Evolutionary conservation across 2,888 invertebrate species (phyloP), one percentile per base, ranked within the genome.

Genomic region (Lymantria monacha): DNA sequence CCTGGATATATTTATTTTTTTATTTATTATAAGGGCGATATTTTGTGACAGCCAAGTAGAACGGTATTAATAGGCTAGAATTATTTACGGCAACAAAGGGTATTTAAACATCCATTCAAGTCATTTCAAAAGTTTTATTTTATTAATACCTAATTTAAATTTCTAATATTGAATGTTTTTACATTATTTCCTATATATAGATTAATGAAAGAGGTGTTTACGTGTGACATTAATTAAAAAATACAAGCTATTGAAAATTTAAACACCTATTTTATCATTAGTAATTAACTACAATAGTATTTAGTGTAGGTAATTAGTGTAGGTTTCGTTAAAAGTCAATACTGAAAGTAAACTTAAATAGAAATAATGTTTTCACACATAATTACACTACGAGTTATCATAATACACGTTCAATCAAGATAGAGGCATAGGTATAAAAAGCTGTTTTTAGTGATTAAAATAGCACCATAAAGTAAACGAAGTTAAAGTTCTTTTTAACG

Each of bases 331-430:
- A 22, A 2, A 22, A 22, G 22, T 22, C 22, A 22, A 22, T 3
- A 22, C 5, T 22, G 2, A 22, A 22, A 22, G 5, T 22, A 22
- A 22, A 22, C 22, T 22, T 22, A 3, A 22, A 22, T 22, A 10
- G 33, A 63, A 70, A 69, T 61, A 67, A 70, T 70, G 63, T 61
- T 66, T 65, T 77, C 76, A 81, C 76, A 79, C 78, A 70, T 75
- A 83, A 79, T 85, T 82, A 59, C 66, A 59, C 64, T 66, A 65
- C 78, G 66, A 80, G 75, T 79, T 79, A 83, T 81, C 79, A 80
- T 79, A 82, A 82, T 79, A 82, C 77, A 78, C 77, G 72, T 74
- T 79, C 76, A 77, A 80, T 85, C 81, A 83, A 77, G 80, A 76
- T n/a, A 72, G 69, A 70, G 74, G 76, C 83, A 84, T 86, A 80